Evolutionary conservation across 2,113 vertebrate species (phyloP).

Genomic region (Sylvia atricapilla): DNA sequence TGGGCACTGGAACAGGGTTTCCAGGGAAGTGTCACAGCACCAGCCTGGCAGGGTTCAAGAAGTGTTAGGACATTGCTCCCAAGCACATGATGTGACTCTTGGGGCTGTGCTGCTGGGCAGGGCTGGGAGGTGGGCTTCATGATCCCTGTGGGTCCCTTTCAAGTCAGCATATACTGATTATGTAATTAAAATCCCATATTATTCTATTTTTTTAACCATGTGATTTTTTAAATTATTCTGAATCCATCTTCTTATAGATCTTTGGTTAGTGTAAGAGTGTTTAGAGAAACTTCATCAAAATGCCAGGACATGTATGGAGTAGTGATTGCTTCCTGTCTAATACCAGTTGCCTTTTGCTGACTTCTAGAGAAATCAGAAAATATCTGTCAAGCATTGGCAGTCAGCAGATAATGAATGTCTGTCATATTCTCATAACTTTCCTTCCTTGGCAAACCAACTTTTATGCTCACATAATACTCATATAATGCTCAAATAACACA

Average conservation of each 20-base stretch:
- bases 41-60: background rate
- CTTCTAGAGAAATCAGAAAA: background rate
- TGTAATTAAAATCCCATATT: background rate
- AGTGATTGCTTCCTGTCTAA: background rate
- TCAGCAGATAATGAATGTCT: background rate
- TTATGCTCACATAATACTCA: background rate
- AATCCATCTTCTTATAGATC: background rate
- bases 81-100: background rate
- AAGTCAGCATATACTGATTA: background rate
- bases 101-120: background rate
- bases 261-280: background rate
- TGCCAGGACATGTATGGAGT: background rate
- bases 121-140: background rate
- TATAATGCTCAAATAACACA: background rate
- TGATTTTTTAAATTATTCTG: background rate
- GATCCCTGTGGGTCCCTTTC: background rate
- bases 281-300: background rate
- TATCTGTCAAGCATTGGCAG: background rate
- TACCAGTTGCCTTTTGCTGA: background rate
- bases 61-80: background rate
- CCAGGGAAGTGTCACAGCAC: background rate
- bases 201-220: background rate
- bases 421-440: background rate
- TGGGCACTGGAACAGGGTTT: background rate
- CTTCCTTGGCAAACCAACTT: background rate